Evolutionary conservation across 2,888 invertebrate species (phyloP), one percentile per base, ranked within the genome.

Genomic region (Lithosia quadra): DNA sequence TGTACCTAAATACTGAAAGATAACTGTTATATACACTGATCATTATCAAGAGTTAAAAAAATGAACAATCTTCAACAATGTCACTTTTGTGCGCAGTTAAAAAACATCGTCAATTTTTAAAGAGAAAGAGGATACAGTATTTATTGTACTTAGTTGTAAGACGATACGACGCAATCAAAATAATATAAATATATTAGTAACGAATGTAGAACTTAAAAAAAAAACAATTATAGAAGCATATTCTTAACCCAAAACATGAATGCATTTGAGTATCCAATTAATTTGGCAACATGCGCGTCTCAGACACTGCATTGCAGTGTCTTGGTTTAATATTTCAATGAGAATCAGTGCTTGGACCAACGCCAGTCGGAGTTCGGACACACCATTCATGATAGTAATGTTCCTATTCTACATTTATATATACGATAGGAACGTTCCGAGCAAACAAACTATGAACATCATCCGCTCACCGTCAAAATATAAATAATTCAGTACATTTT

Each of bases 311-410:
- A 91, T 73, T 91, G 91, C 91, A 89, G 88, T 90, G 91, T 92
- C 93, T 94, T 93, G 92, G 93, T 89, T 92, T 92, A 92, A 94
- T 94, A 94, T 93, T 95, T 94, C 95, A 94, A 94, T 95, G 91
- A 91, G 88, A 87, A 93, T 90, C 88, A 90, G 86, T 86, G 83
- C 84, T 93, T 94, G 94, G 94, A 92, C 78, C 87, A 62, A 56
- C 77, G 94, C 94, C 94, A 95, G 91, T 90, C 75, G 71, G 75
- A 84, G 81, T 80, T 64, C 73, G 71, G 75, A 71, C 76, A 76
- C 78, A 77, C 77, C 76, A 83, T 79, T 81, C 81, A 78, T 78
- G 77, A 77, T 81, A 81, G 75, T 83, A 84, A 84, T 78, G 70
- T 63, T 57, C 56, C 63, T 77, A 76, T 76, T 73, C 66, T 39